phyloP scores from a whole-genome alignment of 2,797 vertebrate species.

The Leptodactylus fallax region DNA sequence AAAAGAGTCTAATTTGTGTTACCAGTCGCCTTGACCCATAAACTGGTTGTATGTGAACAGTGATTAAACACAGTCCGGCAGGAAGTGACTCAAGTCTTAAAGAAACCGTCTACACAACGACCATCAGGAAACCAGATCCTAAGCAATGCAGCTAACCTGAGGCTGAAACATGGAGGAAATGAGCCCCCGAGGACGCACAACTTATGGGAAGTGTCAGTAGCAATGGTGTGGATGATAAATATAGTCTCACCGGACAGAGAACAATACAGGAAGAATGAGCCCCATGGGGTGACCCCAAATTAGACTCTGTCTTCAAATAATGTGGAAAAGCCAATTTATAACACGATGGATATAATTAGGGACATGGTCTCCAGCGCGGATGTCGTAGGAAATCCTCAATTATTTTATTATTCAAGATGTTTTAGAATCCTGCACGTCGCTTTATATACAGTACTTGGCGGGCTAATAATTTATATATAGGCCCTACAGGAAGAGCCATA shows the following conservation, averaged over 20 bases:
- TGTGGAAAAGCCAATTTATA: neutral
- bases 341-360: slow-evolving; percentile 5
- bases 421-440: neutral
- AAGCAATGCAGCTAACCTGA: slow-evolving; percentile 22
- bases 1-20: neutral
- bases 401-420: neutral
- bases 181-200: slow-evolving; percentile 32
- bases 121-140: slow-evolving; percentile 45
- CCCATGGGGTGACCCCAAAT: slow-evolving; percentile 1
- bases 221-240: slow-evolving; percentile 41
- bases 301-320: slow-evolving; percentile 17
- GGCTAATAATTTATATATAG: too few species aligned
- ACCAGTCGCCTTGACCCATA: slow-evolving; percentile 19
- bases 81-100: slow-evolving; percentile 5
- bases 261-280: slow-evolving; percentile 44
- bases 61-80: slow-evolving; percentile 30
- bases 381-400: neutral
- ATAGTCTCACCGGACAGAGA: neutral
- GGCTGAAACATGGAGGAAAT: neutral
- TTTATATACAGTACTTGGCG: too few species aligned
- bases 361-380: neutral
- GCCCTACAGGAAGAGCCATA: neutral
- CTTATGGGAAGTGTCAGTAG: slow-evolving; percentile 50
- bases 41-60: neutral
- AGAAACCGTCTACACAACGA: neutral